Conservation (phyloP, 2,113 vertebrate genomes). For the Monopterus albus region DNA sequence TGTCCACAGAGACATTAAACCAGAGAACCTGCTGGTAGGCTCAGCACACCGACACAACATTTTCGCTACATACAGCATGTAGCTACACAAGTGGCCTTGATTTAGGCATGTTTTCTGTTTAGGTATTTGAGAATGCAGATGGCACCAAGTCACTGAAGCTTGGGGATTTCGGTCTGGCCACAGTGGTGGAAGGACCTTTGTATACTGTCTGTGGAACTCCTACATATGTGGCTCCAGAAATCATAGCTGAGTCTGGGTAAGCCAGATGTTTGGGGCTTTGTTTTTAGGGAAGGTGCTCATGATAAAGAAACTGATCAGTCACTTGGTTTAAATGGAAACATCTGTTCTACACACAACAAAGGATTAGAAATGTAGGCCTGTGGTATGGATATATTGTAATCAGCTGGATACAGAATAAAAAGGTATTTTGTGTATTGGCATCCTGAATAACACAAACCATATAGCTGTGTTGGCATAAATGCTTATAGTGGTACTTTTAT, state of each 20-base stretch:
- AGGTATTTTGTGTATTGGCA: background rate
- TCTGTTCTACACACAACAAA: background rate
- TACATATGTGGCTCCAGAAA: slow-evolving; percentile 97
- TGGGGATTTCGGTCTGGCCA: slow-evolving; percentile 96
- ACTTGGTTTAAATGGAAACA: slow-evolving; percentile 1
- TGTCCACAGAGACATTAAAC: slow-evolving; percentile 97
- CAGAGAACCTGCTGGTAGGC: slow-evolving; percentile 94
- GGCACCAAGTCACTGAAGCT: slow-evolving; percentile 95
- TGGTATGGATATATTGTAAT: no score
- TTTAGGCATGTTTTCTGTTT: background rate
- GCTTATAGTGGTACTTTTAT: background rate
- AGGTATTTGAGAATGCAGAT: slow-evolving; percentile 94
- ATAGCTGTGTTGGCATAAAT: background rate
- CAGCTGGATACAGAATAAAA: no score
- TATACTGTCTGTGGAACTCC: slow-evolving; percentile 97
- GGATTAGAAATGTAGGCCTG: no score
- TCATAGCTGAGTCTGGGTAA: slow-evolving; percentile 96
- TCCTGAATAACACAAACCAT: background rate
- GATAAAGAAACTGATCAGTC: background rate
- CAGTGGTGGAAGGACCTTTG: slow-evolving; percentile 93
- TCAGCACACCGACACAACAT: fast-evolving
- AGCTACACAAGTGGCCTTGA: background rate
- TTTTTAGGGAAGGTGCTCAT: background rate
- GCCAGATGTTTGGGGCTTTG: slow-evolving; percentile 17
- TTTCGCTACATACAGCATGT: background rate